phyloP scores from a whole-genome alignment of 2,888 invertebrate genomes.

The Campaea margaritaria region DNA sequence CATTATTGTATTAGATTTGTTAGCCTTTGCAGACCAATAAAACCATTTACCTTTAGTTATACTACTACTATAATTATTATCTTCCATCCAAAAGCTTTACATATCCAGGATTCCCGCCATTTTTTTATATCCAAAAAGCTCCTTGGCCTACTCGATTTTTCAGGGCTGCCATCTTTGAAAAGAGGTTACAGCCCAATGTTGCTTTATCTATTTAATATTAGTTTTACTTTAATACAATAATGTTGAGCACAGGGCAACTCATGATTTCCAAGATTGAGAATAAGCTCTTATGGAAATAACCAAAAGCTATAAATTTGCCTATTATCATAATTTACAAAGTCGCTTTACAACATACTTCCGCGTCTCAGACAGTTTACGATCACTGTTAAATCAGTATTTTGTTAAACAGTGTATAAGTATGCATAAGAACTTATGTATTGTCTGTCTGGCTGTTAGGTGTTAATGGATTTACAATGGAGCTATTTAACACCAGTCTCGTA shows the following conservation, averaged over 20 bases:
- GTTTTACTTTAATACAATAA: not conserved
- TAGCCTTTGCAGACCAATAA: no score
- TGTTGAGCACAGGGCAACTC: not conserved
- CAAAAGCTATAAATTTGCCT: not conserved
- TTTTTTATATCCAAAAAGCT: no score
- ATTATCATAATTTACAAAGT: constrained; percentile 15
- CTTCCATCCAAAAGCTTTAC: no score
- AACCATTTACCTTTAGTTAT: no score
- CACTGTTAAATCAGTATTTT: constrained; percentile 18
- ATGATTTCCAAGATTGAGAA: no score
- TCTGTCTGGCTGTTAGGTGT: constrained; percentile 14
- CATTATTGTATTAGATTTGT: no score
- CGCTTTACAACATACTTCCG: constrained; percentile 22
- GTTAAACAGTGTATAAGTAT: constrained; percentile 15
- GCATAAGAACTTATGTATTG: constrained; percentile 1
- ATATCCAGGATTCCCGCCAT: no score
- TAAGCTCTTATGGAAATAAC: not conserved
- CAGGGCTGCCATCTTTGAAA: no score
- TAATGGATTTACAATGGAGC: constrained; percentile 17
- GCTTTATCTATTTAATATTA: no score
- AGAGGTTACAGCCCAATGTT: no score
- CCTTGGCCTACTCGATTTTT: no score
- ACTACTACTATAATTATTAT: no score
- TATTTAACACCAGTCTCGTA: constrained; percentile 7
- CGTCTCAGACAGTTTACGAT: constrained; percentile 11